Evolutionary conservation across 1,140 invertebrate species (phyloP), one percentile per base, ranked within the genome.

Genomic region (Brachionus manjavacas): DNA sequence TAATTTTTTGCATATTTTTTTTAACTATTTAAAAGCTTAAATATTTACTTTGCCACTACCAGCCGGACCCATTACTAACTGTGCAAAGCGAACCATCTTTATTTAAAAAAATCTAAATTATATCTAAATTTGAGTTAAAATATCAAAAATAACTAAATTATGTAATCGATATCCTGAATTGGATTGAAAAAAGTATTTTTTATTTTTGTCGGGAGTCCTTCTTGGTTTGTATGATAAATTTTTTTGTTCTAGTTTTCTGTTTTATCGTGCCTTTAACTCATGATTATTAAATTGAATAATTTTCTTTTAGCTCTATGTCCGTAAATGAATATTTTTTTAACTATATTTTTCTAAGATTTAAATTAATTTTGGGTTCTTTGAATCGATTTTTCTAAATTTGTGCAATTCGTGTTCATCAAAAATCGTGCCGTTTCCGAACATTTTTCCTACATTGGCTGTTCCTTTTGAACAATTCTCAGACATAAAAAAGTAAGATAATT

Each of bases 11-110:
- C 14, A 25, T 7, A 52, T 14, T 49, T 20, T 7, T 41, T 43
- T 46, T 7, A 23, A 20, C 6, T 43, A 25, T 46, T 41, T 20
- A 46, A 20, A 8, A 68, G 9, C 8, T 35, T 41, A 16, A 16
- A 46, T n/a, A 95, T 94, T 41, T 72, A 72, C 68, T 91, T 97
- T 97, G 80, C 96, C 97, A 90, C 94, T 94, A 1, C 97, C 97
- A 1, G 96, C 96, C 16, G 96, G 96, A 4, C 96, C 96, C 86
- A 98, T 94, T 31, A 98, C 94, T 85, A 98, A 89, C 88, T 98
- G 96, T n/a, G 93, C 95, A 87, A 94, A 98, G 43, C 95, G 84
- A 43, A 87, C 86, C 88, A 89, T 89, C 8, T 60, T 46, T 41
- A 12, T 23, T 28, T 1, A 31, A 35, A 46, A 16, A 49, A 46